These are phyloP conservation scores for Drosophila nr. perissopoda DNA, from an alignment of 2,888 invertebrate species.

Conservation along the genomic window DNA sequence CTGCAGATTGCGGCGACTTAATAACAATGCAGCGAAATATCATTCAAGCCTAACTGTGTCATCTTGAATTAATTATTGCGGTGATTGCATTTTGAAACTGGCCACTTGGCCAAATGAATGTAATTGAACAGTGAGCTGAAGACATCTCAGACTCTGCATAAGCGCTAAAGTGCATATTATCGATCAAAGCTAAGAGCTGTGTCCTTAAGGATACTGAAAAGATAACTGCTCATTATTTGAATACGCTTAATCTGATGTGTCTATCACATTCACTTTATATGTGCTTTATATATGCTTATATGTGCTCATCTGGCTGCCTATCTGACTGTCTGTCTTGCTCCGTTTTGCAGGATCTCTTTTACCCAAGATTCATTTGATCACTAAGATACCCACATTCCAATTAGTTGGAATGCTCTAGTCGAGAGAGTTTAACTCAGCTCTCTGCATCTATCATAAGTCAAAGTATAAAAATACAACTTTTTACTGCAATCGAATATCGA, in stretches of 20 bases:
- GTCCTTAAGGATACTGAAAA: not conserved
- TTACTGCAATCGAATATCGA: not conserved
- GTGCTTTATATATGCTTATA: too few relatives aligned
- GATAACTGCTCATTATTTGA: not conserved
- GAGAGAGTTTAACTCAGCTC: not conserved
- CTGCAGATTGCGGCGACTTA: conserved; percentile 58
- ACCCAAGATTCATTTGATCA: not conserved
- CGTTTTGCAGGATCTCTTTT: not conserved
- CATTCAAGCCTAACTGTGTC: conserved; percentile 48
- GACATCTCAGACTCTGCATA: not conserved
- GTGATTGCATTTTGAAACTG: conserved; percentile 28
- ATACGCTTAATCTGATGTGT: not conserved
- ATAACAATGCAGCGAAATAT: conserved; percentile 61
- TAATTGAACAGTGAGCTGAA: not conserved
- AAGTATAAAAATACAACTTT: not conserved
- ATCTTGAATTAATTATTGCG: conserved; percentile 65
- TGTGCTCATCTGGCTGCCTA: not conserved
- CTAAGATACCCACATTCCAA: not conserved
- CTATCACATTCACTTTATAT: not conserved
- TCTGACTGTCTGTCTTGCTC: not conserved
- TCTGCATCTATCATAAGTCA: not conserved
- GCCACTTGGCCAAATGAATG: not conserved
- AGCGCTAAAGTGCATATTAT: not conserved
- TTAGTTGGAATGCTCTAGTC: not conserved
- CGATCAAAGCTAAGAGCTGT: not conserved